Evolutionary conservation across 64 coral and sea anemone species (phyloP).

Genomic region (Montipora capricornis): DNA sequence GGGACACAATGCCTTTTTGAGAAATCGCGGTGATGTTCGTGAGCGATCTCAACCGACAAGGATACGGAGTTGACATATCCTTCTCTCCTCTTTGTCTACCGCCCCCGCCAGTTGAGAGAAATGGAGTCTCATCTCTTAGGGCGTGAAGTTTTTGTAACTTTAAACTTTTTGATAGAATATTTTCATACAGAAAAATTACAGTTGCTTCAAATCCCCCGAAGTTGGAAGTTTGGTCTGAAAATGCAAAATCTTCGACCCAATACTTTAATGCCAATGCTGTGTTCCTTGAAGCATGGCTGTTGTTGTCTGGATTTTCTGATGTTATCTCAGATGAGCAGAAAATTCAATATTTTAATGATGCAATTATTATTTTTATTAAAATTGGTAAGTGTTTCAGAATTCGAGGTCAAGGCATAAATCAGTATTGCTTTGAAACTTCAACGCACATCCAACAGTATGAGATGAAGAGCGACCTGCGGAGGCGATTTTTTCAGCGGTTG

Average conservation of each 20-base stretch:
- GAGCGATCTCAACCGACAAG: background rate
- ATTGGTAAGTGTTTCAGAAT: slow-evolving; percentile 29
- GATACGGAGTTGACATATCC: slow-evolving; percentile 30
- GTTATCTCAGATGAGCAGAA: background rate
- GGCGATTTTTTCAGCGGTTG: too few relatives aligned
- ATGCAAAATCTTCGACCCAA: background rate
- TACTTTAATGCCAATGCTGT: too few relatives aligned
- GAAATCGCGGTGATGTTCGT: slow-evolving; percentile 13
- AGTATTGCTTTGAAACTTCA: background rate
- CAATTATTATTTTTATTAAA: background rate
- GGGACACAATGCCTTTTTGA: background rate
- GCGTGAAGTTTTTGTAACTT: slow-evolving; percentile 19
- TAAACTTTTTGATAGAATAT: background rate
- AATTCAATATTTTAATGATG: slow-evolving; percentile 17
- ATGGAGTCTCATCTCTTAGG: slow-evolving; percentile 22
- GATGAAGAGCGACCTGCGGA: too few relatives aligned
- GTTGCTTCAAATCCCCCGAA: background rate
- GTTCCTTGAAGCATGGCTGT: too few relatives aligned
- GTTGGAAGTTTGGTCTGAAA: background rate
- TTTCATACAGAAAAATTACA: background rate
- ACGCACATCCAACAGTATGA: background rate
- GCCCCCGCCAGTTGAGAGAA: background rate
- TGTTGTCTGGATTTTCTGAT: background rate
- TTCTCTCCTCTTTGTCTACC: slow-evolving; percentile 11
- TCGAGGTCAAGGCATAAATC: background rate